Base-by-base conservation (phyloP, 2,113 vertebrate species). In the Zeus faber region DNA sequence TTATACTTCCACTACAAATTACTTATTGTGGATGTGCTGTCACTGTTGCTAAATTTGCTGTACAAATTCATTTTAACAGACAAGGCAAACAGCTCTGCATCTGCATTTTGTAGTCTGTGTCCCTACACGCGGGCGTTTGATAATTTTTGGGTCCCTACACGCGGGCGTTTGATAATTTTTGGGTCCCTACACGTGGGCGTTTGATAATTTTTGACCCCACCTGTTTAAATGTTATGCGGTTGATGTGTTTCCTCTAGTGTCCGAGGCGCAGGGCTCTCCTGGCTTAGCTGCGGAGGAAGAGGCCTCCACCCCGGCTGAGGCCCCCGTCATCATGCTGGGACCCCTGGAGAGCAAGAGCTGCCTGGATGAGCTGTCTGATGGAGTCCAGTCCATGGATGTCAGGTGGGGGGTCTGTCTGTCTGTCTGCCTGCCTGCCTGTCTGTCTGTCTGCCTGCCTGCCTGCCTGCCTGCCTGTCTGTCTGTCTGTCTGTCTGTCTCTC, bases 341-440 rank as follows among this genome's bases (percentile, higher is more conserved):
- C 81, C 87, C n/a, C 83, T 95, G 67, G 93, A 93, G 83, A 90
- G 83, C 10, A 96, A 94, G 77, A 88, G 72, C 55, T 92, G 82
- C 45, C 85, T 83, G 76, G 94, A 99, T 72, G 95, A 98, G 67
- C 92, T 94, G 43, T 67, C 92, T 2, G 97, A 99, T 83, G 97
- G 97, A 33, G 94, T 96, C 64, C 97, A 98, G 80, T 97, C 96
- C 66, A 99, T 99, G 97, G 97, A 98, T 60, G 95, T 98, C 71
- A 97, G 96, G 96, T 97, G 84, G 73, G 54, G 35, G 9, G 1
- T 17, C 40, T 35, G 18, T n/a, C n/a, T n/a, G n/a, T n/a, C n/a
- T 10, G 7, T 51, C 18, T 45, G 18, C 25, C 13, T 29, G 52
- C 6, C 3, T 22, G 14, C 17, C 39, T 44, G 23, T 21, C 20